Evolutionary conservation across 2,888 invertebrate genomes (phyloP).

Genomic region (Cerceris rybyensis): DNA sequence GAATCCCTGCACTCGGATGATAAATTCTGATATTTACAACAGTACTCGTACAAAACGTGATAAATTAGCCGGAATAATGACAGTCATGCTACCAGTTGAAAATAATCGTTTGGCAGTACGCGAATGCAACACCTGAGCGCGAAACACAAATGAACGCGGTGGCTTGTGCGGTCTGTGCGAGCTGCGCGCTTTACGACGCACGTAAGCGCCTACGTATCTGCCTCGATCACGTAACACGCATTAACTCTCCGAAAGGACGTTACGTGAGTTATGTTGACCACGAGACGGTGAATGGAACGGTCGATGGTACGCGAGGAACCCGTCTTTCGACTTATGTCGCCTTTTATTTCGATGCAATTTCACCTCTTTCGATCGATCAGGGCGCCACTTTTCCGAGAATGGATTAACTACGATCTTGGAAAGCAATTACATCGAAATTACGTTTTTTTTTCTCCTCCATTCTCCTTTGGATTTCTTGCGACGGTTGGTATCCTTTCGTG

Average conservation of each 20-base stretch:
- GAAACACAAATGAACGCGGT: background rate
- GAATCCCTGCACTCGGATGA: no score
- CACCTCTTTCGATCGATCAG: constrained; percentile 28
- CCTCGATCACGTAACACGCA: constrained; percentile 46
- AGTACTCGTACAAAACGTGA: no score
- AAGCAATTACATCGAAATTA: constrained; percentile 12
- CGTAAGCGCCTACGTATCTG: constrained; percentile 18
- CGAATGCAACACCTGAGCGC: no score
- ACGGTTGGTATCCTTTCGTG: constrained; percentile 18
- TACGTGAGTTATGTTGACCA: constrained; percentile 60
- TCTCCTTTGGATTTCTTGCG: background rate
- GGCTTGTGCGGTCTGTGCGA: background rate
- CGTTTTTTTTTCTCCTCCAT: constrained; percentile 35
- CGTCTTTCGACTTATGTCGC: constrained; percentile 7
- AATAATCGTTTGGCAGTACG: no score
- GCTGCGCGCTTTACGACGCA: background rate
- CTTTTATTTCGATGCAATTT: constrained; percentile 12
- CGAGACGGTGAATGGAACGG: constrained; percentile 46
- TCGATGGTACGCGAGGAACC: constrained; percentile 29
- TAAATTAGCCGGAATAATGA: no score
- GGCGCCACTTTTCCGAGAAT: background rate
- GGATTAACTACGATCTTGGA: background rate
- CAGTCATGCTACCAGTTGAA: no score
- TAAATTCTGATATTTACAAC: no score
- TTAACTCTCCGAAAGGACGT: constrained; percentile 59